These are phyloP conservation scores for Spodoptera litura DNA, from an alignment of 1,140 invertebrate species.

Conservation along the genomic window DNA sequence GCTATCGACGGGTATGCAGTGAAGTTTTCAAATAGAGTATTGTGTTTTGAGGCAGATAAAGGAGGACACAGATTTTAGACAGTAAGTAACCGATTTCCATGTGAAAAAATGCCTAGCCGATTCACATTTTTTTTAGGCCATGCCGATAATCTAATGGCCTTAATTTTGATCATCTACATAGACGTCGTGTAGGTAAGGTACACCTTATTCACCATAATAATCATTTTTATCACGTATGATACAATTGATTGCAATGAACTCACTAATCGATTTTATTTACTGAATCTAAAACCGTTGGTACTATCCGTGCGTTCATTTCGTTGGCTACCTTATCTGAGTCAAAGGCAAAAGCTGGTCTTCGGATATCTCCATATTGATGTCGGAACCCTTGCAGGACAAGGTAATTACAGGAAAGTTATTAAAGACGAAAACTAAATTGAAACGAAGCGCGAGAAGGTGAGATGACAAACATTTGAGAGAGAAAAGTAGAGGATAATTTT, in stretches of 20 bases:
- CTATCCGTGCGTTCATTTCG: slow-evolving; percentile 63
- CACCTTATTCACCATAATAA: too few relatives aligned
- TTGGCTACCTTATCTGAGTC: slow-evolving; percentile 67
- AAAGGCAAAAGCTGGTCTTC: neutral
- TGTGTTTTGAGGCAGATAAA: neutral
- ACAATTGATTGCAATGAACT: neutral
- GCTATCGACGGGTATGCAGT: neutral
- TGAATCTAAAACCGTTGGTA: slow-evolving; percentile 54
- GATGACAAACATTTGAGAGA: neutral
- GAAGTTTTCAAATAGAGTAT: neutral
- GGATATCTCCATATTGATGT: slow-evolving; percentile 1
- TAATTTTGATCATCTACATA: too few relatives aligned
- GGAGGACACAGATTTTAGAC: too few relatives aligned
- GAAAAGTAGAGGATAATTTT: neutral
- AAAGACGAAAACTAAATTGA: neutral
- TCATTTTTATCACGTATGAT: neutral
- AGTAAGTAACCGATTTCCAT: too few relatives aligned
- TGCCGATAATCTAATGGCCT: too few relatives aligned
- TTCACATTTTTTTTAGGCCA: too few relatives aligned
- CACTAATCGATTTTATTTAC: neutral
- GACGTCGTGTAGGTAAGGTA: too few relatives aligned
- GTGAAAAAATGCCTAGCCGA: neutral
- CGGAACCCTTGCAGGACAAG: neutral
- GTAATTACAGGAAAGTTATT: slow-evolving; percentile 20
- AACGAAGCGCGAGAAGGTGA: neutral